phyloP scores from a whole-genome alignment of 2,888 invertebrate genomes.

The Lamproptera curius region DNA sequence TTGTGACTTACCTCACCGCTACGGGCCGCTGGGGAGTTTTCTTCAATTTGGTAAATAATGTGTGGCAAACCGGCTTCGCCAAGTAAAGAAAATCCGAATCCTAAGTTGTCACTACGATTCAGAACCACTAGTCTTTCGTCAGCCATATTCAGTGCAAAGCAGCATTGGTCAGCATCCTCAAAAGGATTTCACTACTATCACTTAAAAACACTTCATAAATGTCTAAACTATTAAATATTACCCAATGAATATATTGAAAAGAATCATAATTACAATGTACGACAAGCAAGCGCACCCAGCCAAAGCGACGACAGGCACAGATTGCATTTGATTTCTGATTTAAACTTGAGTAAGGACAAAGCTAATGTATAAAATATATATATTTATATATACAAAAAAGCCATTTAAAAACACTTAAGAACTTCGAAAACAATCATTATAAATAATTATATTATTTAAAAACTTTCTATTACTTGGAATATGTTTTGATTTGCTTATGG shows the following conservation, averaged over 20 bases:
- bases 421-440: not conserved
- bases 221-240: constrained; percentile 40
- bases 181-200: constrained; percentile 55
- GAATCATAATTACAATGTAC: constrained; percentile 60
- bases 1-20: constrained; percentile 86
- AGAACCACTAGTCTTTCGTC: constrained; percentile 93
- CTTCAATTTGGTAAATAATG: constrained; percentile 95
- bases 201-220: constrained; percentile 49
- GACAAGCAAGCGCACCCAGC: constrained; percentile 69
- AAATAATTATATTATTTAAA: not conserved
- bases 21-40: constrained; percentile 94
- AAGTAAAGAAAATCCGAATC: constrained; percentile 94
- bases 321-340: constrained; percentile 30
- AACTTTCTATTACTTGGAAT: not conserved
- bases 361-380: too few species aligned
- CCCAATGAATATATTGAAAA: constrained; percentile 46
- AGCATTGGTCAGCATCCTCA: constrained; percentile 68
- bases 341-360: constrained; percentile 25
- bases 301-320: constrained; percentile 54
- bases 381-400: too few species aligned
- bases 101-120: constrained; percentile 91
- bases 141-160: constrained; percentile 84
- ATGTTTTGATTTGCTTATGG: too few species aligned
- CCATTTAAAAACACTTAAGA: not conserved
- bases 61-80: constrained; percentile 95